Evolutionary conservation across 2,888 invertebrate genomes (phyloP).

Genomic region (Nycteola revayana): DNA sequence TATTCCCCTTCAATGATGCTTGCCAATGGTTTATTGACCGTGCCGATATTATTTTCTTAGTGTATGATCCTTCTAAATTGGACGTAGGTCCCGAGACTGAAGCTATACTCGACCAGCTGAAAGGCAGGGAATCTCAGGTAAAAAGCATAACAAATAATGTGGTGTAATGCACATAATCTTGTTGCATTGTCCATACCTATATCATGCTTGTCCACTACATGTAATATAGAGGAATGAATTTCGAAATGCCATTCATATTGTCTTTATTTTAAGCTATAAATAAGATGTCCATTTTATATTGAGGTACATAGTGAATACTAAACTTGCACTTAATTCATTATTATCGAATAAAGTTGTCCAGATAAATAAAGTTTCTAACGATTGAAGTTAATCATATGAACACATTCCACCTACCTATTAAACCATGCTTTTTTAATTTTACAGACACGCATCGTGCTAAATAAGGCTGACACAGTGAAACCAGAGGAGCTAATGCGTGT

Average conservation of each 20-base stretch:
- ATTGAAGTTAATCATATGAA: neutral
- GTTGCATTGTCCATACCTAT: too few relatives aligned
- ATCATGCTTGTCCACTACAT: too few relatives aligned
- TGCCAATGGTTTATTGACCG: constrained; percentile 99
- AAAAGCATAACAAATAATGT: constrained; percentile 1
- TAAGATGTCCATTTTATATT: too few relatives aligned
- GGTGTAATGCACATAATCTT: too few relatives aligned
- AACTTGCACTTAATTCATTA: too few relatives aligned
- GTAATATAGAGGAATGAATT: too few relatives aligned
- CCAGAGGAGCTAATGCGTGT: constrained; percentile 96
- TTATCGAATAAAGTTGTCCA: too few relatives aligned
- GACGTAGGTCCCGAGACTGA: constrained; percentile 98
- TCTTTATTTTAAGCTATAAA: too few relatives aligned
- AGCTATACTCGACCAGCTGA: constrained; percentile 96
- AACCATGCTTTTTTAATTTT: constrained; percentile 1
- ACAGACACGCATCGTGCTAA: constrained; percentile 94
- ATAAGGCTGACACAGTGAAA: constrained; percentile 96
- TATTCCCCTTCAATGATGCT: constrained; percentile 97
- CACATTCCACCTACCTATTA: neutral
- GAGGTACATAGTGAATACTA: too few relatives aligned
- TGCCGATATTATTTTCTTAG: constrained; percentile 96
- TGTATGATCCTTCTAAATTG: constrained; percentile 97
- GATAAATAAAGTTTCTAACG: too few relatives aligned
- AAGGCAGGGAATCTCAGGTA: constrained; percentile 95
- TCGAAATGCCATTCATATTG: too few relatives aligned